Conservation (phyloP, 1,140 invertebrate species). For the Philaenus spumarius region DNA sequence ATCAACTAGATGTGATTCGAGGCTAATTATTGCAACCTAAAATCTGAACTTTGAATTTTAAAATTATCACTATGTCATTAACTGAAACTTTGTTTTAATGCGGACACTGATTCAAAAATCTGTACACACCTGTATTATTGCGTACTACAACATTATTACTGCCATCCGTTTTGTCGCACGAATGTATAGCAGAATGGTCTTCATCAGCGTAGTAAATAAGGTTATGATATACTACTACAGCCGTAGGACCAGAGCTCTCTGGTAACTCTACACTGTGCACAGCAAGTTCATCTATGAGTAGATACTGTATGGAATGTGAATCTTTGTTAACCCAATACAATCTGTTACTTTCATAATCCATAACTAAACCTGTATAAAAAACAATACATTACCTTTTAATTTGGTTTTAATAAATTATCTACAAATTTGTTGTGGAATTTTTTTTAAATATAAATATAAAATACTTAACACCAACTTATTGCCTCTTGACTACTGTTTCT, state of each 20-base stretch:
- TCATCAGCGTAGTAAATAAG: conserved; percentile 53
- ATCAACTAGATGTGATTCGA: too few relatives aligned
- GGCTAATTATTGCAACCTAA: too few relatives aligned
- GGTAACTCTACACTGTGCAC: conserved; percentile 40
- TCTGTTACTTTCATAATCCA: conserved; percentile 51
- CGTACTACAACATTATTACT: conserved; percentile 38
- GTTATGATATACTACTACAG: conserved; percentile 52
- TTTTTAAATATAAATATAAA: too few relatives aligned
- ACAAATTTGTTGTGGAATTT: too few relatives aligned
- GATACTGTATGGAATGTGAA: conserved; percentile 56
- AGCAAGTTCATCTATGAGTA: conserved; percentile 46
- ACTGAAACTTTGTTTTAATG: too few relatives aligned
- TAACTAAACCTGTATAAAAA: conserved; percentile 44
- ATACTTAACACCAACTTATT: too few relatives aligned
- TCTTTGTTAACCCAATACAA: conserved; percentile 64
- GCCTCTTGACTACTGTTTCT: too few relatives aligned
- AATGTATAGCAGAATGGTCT: conserved; percentile 48
- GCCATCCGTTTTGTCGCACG: conserved; percentile 46
- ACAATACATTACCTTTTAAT: too few relatives aligned
- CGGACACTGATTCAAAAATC: too few relatives aligned
- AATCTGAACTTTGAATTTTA: too few relatives aligned
- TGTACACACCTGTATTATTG: conserved; percentile 50
- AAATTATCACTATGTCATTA: too few relatives aligned
- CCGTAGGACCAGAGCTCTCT: conserved; percentile 37
- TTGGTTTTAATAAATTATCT: too few relatives aligned